phyloP scores from a whole-genome alignment of 2,888 invertebrate species.

The Pseudococcus viburni region DNA sequence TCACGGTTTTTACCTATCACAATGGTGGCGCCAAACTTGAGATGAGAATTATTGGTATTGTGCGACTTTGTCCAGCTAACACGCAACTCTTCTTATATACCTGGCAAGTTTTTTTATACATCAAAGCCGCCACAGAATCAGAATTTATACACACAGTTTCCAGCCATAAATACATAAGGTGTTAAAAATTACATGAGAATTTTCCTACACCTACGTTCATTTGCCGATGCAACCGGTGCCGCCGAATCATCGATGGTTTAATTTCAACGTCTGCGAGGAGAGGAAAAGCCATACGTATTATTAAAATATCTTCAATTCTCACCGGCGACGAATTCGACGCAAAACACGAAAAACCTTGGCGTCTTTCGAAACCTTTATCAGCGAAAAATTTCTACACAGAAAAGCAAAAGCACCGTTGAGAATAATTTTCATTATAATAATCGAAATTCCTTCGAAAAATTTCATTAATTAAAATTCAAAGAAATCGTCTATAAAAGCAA shows the following conservation, averaged over 20 bases:
- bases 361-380: no score
- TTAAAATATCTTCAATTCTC: not conserved
- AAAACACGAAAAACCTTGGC: not conserved
- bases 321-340: not conserved
- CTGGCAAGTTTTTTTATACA: not conserved
- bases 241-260: constrained; percentile 6
- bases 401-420: not conserved
- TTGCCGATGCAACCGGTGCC: not conserved
- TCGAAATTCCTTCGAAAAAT: constrained; percentile 12
- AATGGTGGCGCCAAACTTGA: constrained; percentile 65
- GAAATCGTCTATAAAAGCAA: constrained; percentile 2
- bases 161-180: not conserved
- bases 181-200: constrained; percentile 8
- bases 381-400: not conserved
- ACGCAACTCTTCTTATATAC: not conserved
- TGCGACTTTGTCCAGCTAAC: constrained; percentile 61
- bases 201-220: not conserved
- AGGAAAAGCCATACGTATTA: not conserved
- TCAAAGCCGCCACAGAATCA: constrained; percentile 16
- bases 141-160: constrained; percentile 7
- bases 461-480: constrained; percentile 46
- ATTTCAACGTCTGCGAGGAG: not conserved
- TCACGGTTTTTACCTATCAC: constrained; percentile 63
- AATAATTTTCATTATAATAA: constrained; percentile 22
- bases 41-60: constrained; percentile 65